Evolutionary conservation across 2,113 vertebrate species (phyloP).

Genomic region (Bubalus kerabau): DNA sequence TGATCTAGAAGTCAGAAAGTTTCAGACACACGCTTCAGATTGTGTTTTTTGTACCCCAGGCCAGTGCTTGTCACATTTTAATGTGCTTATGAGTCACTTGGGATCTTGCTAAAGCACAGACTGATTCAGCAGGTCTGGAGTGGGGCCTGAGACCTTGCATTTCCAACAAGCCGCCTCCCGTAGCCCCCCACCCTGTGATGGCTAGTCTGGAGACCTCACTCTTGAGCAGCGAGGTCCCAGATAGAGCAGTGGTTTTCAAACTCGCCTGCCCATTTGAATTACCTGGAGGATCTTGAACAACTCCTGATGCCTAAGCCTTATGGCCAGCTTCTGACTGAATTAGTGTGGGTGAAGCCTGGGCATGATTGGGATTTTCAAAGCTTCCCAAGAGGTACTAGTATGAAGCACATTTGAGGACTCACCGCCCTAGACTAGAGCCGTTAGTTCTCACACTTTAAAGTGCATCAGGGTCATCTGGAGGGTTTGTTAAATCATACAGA

Average conservation of each 20-base stretch:
- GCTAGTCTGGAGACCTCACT: neutral
- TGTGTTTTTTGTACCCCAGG: neutral
- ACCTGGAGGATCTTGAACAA: neutral
- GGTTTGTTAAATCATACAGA: neutral
- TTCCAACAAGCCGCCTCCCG: neutral
- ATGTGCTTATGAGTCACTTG: neutral
- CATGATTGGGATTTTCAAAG: neutral
- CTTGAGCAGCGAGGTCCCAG: neutral
- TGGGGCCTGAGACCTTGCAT: neutral
- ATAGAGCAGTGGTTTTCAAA: neutral
- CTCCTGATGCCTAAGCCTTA: neutral
- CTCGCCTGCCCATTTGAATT: neutral
- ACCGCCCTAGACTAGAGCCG: neutral
- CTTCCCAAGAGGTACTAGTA: neutral
- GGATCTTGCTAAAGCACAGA: neutral
- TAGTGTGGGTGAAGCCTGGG: neutral
- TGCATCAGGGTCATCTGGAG: neutral
- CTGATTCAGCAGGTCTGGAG: neutral
- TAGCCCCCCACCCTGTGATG: rapidly evolving
- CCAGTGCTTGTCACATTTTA: neutral
- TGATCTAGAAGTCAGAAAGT: neutral
- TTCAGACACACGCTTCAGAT: neutral
- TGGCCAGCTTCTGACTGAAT: neutral
- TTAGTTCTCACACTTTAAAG: neutral
- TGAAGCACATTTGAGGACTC: neutral